A percentile compares a stretch with the other conserved stretches of the same genome.
Evolutionary conservation across 2,888 invertebrate genomes (phyloP).

Genomic region (Callinectes sapidus): DNA sequence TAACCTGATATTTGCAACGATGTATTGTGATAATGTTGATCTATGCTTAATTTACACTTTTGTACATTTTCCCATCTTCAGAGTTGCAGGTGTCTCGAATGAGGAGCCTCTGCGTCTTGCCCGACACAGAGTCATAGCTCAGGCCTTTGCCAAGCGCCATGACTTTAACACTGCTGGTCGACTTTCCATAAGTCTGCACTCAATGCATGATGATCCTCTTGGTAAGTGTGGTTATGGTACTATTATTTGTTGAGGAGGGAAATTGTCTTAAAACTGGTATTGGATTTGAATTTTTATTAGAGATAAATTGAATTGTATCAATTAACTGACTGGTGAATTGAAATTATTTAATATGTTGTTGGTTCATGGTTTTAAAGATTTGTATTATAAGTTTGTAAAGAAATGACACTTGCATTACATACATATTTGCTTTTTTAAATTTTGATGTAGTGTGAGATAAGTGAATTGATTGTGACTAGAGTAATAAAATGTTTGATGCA

Average conservation of each 20-base stretch:
- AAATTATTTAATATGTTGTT: not conserved
- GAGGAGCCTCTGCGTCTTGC: conserved; percentile 79
- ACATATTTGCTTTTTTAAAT: not conserved
- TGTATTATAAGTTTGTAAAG: not conserved
- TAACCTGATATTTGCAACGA: no score
- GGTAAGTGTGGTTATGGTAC: conserved; percentile 75
- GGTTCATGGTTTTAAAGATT: not conserved
- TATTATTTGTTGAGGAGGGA: not conserved
- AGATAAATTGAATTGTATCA: not conserved
- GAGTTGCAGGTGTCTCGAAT: conserved; percentile 65
- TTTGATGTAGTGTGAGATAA: not conserved
- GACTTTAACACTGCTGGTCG: conserved; percentile 88
- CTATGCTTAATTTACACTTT: not conserved
- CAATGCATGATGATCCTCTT: conserved; percentile 92
- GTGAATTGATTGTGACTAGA: not conserved
- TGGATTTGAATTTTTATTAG: not conserved
- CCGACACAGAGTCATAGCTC: conserved; percentile 93
- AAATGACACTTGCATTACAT: not conserved
- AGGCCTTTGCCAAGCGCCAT: conserved; percentile 91
- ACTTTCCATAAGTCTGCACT: conserved; percentile 90
- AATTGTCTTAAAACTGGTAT: no score
- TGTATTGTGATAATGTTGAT: no score
- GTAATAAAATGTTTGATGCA: not conserved
- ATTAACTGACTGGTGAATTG: not conserved
- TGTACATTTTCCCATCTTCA: conserved; percentile 44